Evolutionary conservation across 2,888 invertebrate species (phyloP).

Genomic region (Scaeva pyrastri): DNA sequence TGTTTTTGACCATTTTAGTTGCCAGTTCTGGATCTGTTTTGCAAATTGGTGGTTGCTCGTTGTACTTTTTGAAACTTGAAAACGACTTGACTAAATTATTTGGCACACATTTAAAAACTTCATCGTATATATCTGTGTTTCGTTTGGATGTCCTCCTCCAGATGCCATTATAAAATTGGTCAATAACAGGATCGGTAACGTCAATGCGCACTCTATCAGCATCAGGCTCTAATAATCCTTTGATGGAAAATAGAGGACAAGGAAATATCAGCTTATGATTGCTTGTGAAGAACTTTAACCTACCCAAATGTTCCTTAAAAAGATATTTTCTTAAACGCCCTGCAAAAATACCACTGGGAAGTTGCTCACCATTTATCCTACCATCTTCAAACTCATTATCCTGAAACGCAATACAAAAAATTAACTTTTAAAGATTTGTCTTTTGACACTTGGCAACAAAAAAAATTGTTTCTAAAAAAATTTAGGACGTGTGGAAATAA

Average conservation of each 20-base stretch:
- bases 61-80: conserved; percentile 90
- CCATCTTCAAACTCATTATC: conserved; percentile 92
- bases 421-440: too few relatives aligned
- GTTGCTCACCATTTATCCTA: conserved; percentile 91
- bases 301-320: conserved; percentile 96
- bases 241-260: conserved; percentile 14
- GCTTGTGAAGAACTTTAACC: conserved; percentile 78
- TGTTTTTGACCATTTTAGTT: conserved; percentile 88
- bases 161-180: conserved; percentile 92
- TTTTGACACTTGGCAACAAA: too few relatives aligned
- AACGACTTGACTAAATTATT: conserved; percentile 92
- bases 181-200: conserved; percentile 91
- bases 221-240: conserved; percentile 84
- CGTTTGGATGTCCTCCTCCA: conserved; percentile 92
- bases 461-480: too few relatives aligned
- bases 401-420: conserved; percentile 82
- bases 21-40: conserved; percentile 90
- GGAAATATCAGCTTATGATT: too few relatives aligned
- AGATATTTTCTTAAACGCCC: conserved; percentile 92
- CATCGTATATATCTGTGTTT: conserved; percentile 96
- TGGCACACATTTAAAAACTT: conserved; percentile 96
- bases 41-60: conserved; percentile 89
- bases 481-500: too few relatives aligned
- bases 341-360: conserved; percentile 94
- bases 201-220: conserved; percentile 84